Base-by-base conservation (phyloP, 2,888 invertebrate genomes). In the Thereva nobilitata region DNA sequence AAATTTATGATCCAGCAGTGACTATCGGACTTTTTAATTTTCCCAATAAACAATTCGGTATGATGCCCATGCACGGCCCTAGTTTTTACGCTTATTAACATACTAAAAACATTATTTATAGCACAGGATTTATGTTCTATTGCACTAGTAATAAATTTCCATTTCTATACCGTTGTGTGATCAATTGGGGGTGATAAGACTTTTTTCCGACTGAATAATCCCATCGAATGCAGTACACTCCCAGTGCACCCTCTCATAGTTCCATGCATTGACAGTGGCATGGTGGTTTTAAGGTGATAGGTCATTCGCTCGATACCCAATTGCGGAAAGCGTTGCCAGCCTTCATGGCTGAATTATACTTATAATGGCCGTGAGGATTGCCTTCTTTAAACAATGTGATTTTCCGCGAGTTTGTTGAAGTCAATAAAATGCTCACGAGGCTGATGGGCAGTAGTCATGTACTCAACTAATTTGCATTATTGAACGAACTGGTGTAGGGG, bases 41-140 rank as follows among this genome's bases (percentile, higher is more conserved):
- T 23, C 23, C 23, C 23, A 23, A 23, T 23, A 23, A 23, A 23
- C 23, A 23, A 23, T 23, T 23, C 23, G 23, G 23, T 23, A 23
- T 1, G 23, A 23, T 2, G 23, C 23, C 23, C 23, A 23, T 23
- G 23, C 23, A 23, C 23, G 41, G 12, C 12, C 41, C 41, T 45
- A 35, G 34, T 42, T 64, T 55, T 59, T 57, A 59, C 38, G 65
- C 68, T 65, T 68, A 68, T 68, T 68, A 68, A 68, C 68, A 68
- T 68, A 65, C 55, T 65, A 65, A 68, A 64, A 64, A 65, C 68
- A 65, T 68, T 53, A 68, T 65, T 65, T 65, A 59, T 61, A 61
- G 56, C 53, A 55, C 61, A 68, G 65, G 65, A 65, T 61, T 65
- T 68, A 57, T 65, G 68, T 61, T 64, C 61, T 65, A 56, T 61